These are phyloP conservation scores for Punctoribates punctum DNA, from an alignment of 2,888 invertebrate genomes.

Conservation along the genomic window DNA sequence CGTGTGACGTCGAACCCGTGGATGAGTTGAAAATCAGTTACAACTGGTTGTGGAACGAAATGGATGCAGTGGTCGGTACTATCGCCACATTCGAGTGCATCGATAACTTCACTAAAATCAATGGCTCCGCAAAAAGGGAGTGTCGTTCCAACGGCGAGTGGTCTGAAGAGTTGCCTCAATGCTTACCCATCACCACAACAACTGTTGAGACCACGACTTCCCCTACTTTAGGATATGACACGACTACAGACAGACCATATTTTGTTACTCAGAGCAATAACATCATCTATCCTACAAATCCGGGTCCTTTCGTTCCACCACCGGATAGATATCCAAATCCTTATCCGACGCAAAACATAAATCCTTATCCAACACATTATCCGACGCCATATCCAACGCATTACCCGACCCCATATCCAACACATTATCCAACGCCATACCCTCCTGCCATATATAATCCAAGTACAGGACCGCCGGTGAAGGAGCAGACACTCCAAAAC, in stretches of 20 bases:
- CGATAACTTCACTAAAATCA: neutral
- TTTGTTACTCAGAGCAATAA: neutral
- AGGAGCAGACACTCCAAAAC: neutral
- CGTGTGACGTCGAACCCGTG: neutral
- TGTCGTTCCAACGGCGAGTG: constrained; percentile 10
- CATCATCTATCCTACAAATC: no score
- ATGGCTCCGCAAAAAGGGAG: constrained; percentile 18
- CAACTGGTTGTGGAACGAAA: constrained; percentile 25
- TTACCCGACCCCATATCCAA: neutral
- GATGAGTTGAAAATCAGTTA: neutral
- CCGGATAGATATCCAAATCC: no score
- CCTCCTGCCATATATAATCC: neutral
- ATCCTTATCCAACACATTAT: neutral
- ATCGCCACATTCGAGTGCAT: constrained; percentile 19
- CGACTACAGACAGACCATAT: neutral
- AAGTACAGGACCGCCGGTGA: no score
- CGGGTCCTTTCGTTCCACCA: no score
- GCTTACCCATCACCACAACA: neutral
- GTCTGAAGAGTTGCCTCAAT: constrained; percentile 29
- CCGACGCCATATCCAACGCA: neutral
- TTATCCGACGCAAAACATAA: no score
- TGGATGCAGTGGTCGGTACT: constrained; percentile 22
- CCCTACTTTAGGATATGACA: neutral
- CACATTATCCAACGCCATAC: neutral
- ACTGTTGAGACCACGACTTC: neutral